These are phyloP conservation scores for Acanthococcus lagerstroemiae DNA, from an alignment of 2,888 invertebrate species.

Conservation along the genomic window DNA sequence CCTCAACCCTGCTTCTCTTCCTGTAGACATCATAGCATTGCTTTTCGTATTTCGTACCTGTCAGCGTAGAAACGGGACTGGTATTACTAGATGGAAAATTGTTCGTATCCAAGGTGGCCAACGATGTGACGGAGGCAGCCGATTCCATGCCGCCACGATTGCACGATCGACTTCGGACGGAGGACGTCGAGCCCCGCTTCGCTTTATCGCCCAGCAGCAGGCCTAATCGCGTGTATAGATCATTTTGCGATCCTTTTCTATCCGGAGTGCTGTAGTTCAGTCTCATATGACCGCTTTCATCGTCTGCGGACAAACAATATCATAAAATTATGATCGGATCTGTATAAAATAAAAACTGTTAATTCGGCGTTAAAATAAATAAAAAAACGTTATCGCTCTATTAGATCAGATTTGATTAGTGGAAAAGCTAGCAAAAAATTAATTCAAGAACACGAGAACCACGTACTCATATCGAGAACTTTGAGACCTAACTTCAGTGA, in stretches of 20 bases:
- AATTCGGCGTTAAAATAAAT: too few relatives aligned
- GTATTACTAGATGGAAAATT: slow-evolving; percentile 70
- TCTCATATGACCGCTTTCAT: slow-evolving; percentile 60
- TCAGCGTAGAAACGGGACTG: slow-evolving; percentile 80
- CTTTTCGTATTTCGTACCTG: too few relatives aligned
- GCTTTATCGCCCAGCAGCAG: slow-evolving; percentile 59
- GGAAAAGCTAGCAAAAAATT: too few relatives aligned
- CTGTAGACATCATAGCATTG: too few relatives aligned
- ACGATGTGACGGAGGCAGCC: slow-evolving; percentile 47
- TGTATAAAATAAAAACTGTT: too few relatives aligned
- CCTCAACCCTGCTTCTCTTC: too few relatives aligned
- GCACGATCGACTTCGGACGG: slow-evolving; percentile 11
- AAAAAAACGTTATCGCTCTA: not conserved
- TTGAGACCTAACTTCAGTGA: too few relatives aligned
- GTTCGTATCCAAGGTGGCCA: slow-evolving; percentile 50
- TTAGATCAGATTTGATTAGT: too few relatives aligned
- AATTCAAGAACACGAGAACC: too few relatives aligned
- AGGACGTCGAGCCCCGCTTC: slow-evolving; percentile 3
- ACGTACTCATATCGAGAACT: too few relatives aligned
- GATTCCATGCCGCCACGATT: slow-evolving; percentile 40
- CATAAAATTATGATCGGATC: too few relatives aligned
- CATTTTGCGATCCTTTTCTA: slow-evolving; percentile 14
- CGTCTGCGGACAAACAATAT: slow-evolving; percentile 46
- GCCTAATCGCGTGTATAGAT: slow-evolving; percentile 66
- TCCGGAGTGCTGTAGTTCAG: slow-evolving; percentile 41